Conservation (phyloP, 92 coral and sea anemone species). For the Palythoa grandiflora region DNA sequence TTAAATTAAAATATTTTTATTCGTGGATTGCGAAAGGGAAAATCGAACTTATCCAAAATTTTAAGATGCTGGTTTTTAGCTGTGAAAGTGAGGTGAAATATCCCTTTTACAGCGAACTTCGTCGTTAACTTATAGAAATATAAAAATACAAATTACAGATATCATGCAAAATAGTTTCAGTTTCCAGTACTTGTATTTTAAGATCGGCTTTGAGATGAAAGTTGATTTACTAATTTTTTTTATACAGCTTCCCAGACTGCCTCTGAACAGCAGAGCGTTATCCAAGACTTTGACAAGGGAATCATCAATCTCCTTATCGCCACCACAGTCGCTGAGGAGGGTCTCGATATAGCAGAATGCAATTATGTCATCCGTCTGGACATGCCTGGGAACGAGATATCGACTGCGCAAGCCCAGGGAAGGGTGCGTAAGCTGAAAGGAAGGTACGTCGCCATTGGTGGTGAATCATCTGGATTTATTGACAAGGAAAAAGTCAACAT, state of each 20-base stretch:
- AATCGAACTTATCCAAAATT: too few species aligned
- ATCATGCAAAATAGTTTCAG: too few species aligned
- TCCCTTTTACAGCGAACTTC: too few species aligned
- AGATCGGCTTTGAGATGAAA: too few species aligned
- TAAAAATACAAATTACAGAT: too few species aligned
- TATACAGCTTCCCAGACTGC: conserved; percentile 83
- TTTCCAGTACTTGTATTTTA: too few species aligned
- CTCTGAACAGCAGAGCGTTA: conserved; percentile 78
- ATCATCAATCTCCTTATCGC: conserved; percentile 92
- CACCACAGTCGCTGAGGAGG: conserved; percentile 89
- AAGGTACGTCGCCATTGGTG: conserved; percentile 26
- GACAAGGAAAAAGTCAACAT: conserved; percentile 43
- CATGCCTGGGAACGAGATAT: conserved; percentile 31
- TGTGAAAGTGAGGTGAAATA: too few species aligned
- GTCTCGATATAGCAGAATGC: conserved; percentile 51
- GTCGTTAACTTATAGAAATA: too few species aligned
- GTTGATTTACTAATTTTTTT: too few species aligned
- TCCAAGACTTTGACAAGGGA: conserved; percentile 82
- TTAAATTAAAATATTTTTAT: too few species aligned
- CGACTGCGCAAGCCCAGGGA: not conserved
- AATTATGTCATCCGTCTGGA: conserved; percentile 56
- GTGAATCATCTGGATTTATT: conserved; percentile 10
- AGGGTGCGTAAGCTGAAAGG: conserved; percentile 41
- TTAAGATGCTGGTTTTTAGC: too few species aligned
- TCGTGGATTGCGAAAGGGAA: too few species aligned